Evolutionary conservation across 2,113 vertebrate genomes (phyloP), one percentile per base, ranked within the genome.

Genomic region (Chelonoidis abingdonii): DNA sequence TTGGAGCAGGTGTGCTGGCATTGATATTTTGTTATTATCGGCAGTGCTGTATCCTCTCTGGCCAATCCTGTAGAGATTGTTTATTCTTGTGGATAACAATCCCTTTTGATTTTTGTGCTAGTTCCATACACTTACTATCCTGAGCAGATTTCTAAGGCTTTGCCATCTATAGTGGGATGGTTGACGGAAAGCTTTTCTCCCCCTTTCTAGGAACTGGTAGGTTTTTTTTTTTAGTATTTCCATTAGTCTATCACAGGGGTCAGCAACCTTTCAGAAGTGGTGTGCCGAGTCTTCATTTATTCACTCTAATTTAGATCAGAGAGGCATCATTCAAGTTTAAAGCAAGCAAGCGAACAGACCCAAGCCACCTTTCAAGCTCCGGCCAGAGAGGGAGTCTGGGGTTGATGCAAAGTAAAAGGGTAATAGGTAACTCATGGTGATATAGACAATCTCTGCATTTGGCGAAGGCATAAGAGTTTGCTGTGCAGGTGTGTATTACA

Each of bases 111-210:
- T 54, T 41, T 88, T 93, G 10, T 11, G 27, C 12, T 52, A 5
- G 19, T 82, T 81, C 54, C 13, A 2, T 52, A 31, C 53, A 52
- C 24, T 88, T 88, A 12, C 56, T 57, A 1, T 29, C 35, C 53
- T 80, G 52, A 92, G 88, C 56, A 94, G 82, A 59, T 76, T 76
- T 95, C 62, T 69, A 31, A 69, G 16, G 7, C 25, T 59, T 35
- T 69, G 47, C 35, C 31, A 8, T 76, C 31, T 76, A 80, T 47
- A 56, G 3, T 38, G 7, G 21, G 65, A 81, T 29, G 44, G 25
- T 22, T 91, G 49, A 80, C 31, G 10, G 38, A 72, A 59, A 6
- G 49, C 25, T 59, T 29, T 59, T 57, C 56, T 59, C 56, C 27
- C 10, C 11, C 56, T 27, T 59, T 27, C 56, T 69, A 12, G 35